Conservation (phyloP, 2,797 vertebrate genomes). For the Sylvia borin region DNA sequence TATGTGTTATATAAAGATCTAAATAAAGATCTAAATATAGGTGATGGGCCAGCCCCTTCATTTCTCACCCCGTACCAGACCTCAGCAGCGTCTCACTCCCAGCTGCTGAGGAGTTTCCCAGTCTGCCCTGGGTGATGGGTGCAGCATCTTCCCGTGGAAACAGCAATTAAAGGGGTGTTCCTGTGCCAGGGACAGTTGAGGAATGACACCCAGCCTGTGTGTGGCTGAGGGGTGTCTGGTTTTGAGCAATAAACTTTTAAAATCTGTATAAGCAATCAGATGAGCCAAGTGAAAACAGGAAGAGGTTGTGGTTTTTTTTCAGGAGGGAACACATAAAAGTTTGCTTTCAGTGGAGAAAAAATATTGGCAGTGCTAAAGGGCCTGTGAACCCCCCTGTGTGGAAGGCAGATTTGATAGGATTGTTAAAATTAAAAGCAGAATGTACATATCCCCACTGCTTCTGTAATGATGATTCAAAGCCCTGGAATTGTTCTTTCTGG, state of each 20-base stretch:
- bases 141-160: neutral
- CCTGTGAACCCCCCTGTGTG: neutral
- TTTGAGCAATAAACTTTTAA: neutral
- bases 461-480: neutral
- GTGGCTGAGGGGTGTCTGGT: neutral
- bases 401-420: neutral
- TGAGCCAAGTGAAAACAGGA: neutral
- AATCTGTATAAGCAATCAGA: neutral
- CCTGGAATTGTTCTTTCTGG: neutral
- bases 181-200: neutral
- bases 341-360: neutral
- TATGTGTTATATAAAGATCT: neutral
- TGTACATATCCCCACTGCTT: neutral
- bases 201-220: neutral
- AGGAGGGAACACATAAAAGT: neutral
- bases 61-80: neutral
- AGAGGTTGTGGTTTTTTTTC: neutral
- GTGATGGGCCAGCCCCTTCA: neutral
- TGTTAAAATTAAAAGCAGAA: neutral
- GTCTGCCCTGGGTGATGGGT: rapidly evolving
- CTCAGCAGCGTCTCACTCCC: neutral
- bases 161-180: neutral
- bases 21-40: neutral
- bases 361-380: neutral
- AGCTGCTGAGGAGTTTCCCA: rapidly evolving